A percentile compares a stretch with the other conserved stretches of the same genome.
These are phyloP conservation scores for Phragmatobia fuliginosa DNA, from an alignment of 2,888 invertebrate species.

Conservation along the genomic window DNA sequence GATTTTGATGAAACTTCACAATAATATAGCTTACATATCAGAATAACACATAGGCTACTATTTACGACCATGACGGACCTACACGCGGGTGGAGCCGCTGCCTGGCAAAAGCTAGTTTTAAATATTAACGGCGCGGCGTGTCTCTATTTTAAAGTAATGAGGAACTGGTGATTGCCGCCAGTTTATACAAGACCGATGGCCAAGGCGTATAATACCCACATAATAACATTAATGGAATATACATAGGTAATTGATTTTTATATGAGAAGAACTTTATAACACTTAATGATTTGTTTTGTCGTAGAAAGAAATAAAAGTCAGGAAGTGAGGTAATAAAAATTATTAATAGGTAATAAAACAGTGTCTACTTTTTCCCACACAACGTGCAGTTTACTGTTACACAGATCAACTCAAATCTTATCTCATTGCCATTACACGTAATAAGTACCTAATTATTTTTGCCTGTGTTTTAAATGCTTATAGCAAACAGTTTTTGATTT, in stretches of 20 bases:
- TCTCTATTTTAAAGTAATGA: background rate
- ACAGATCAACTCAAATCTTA: background rate
- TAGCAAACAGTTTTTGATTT: background rate
- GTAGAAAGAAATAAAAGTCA: conserved; percentile 1
- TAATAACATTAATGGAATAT: no score
- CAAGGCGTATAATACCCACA: no score
- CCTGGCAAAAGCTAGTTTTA: no score
- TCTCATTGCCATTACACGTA: background rate
- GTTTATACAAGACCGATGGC: background rate
- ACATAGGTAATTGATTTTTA: background rate
- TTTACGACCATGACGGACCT: no score
- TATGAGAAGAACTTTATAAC: background rate
- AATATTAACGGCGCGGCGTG: no score
- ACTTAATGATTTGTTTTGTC: background rate
- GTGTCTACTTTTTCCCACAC: conserved; percentile 11
- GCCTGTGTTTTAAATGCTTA: background rate
- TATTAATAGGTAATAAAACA: background rate
- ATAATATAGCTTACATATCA: no score
- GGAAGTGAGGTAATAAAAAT: background rate
- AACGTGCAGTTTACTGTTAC: background rate
- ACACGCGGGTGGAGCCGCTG: no score
- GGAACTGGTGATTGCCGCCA: background rate
- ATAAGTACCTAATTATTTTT: background rate
- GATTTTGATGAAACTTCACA: no score
- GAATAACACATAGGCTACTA: no score